A percentile compares a stretch with the other conserved stretches of the same genome.
Conservation (phyloP, 1,140 invertebrate species). For the Drosophila watanabei region DNA sequence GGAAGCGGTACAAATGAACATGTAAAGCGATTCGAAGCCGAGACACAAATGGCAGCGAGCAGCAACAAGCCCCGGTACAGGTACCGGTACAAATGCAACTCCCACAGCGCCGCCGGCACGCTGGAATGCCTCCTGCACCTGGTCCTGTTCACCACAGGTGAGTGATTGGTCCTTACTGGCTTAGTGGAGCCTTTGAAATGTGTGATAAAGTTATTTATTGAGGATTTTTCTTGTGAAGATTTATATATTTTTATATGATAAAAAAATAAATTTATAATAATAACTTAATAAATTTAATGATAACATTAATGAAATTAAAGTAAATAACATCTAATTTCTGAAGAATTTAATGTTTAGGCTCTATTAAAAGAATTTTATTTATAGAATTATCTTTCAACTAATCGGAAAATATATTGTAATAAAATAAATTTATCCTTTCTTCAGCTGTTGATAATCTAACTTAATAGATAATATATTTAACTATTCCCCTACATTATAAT, state of each 20-base stretch:
- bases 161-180: constrained; percentile 15
- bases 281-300: not conserved
- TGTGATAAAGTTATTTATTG: not conserved
- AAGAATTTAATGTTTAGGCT: not conserved
- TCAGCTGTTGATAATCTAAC: too few species aligned
- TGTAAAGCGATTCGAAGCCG: constrained; percentile 42
- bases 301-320: not conserved
- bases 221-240: not conserved
- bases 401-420: too few species aligned
- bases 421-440: too few species aligned
- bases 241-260: not conserved
- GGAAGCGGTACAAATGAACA: constrained; percentile 31
- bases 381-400: too few species aligned
- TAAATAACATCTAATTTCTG: not conserved
- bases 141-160: constrained; percentile 61
- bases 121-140: constrained; percentile 66
- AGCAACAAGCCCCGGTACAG: constrained; percentile 52
- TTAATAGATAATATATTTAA: not conserved
- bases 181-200: too few species aligned
- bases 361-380: not conserved
- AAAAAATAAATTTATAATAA: not conserved
- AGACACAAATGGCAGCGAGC: constrained; percentile 54
- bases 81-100: constrained; percentile 33
- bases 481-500: not conserved
- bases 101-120: constrained; percentile 53